Conservation (phyloP, 1,140 invertebrate genomes). For the Plutomurus gul region DNA sequence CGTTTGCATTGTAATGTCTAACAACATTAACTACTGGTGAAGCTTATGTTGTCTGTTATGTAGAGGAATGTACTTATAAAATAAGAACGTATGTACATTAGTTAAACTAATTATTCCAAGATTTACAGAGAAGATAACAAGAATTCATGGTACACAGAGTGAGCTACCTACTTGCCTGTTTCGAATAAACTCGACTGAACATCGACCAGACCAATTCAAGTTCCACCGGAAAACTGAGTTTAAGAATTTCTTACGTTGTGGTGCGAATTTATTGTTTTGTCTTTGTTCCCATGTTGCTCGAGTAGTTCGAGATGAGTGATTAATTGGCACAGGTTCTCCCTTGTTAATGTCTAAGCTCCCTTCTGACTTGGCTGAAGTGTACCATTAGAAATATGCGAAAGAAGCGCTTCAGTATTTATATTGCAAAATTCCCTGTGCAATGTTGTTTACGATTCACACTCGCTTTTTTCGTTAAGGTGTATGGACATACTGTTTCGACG, state of each 20-base stretch:
- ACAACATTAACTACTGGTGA: background rate
- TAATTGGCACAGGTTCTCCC: constrained; percentile 16
- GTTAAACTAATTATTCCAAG: constrained; percentile 21
- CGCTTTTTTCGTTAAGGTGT: too few relatives aligned
- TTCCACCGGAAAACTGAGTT: constrained; percentile 23
- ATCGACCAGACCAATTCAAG: constrained; percentile 16
- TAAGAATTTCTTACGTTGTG: constrained; percentile 3
- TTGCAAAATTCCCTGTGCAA: too few relatives aligned
- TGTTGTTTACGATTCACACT: too few relatives aligned
- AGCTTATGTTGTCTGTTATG: background rate
- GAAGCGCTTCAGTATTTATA: too few relatives aligned
- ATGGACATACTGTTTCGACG: too few relatives aligned
- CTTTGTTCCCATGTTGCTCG: constrained; percentile 9
- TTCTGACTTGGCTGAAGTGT: too few relatives aligned
- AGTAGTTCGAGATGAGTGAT: constrained; percentile 1
- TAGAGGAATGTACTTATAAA: background rate
- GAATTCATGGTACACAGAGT: background rate
- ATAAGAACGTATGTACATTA: background rate
- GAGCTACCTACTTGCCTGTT: background rate
- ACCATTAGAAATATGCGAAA: too few relatives aligned
- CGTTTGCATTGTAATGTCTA: background rate
- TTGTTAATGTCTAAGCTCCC: background rate
- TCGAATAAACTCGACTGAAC: background rate
- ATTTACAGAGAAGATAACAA: constrained; percentile 23
- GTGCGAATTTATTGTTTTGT: constrained; percentile 27